Conservation (phyloP, 2,888 invertebrate genomes). For the Parasteatoda lunata region DNA sequence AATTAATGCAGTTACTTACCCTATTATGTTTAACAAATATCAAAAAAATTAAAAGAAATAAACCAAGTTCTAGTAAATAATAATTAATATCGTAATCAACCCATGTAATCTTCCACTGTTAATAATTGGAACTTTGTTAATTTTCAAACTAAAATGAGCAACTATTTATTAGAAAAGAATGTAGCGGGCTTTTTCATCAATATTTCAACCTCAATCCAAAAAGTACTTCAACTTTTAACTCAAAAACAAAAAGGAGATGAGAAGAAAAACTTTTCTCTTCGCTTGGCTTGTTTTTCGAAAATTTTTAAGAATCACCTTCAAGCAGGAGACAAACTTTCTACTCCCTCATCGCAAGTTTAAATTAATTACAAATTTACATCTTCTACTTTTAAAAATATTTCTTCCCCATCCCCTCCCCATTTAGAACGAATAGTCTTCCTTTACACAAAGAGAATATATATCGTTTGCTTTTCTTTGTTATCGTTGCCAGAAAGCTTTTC, state of each 20-base stretch:
- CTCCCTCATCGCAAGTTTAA: background rate
- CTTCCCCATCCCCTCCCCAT: background rate
- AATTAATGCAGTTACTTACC: too few species aligned
- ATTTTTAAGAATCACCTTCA: background rate
- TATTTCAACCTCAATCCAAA: background rate
- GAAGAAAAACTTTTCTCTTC: background rate
- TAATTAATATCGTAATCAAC: too few species aligned
- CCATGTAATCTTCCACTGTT: too few species aligned
- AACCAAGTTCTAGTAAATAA: too few species aligned
- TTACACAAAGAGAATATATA: constrained; percentile 7
- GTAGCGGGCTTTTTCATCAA: constrained; percentile 1
- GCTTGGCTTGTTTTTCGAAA: background rate
- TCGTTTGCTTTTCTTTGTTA: background rate
- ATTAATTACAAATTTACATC: constrained; percentile 5
- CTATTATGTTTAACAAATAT: too few species aligned
- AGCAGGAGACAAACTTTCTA: background rate
- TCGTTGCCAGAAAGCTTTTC: constrained; percentile 31
- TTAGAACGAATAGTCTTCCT: background rate
- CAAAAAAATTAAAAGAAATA: too few species aligned
- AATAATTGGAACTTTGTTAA: background rate
- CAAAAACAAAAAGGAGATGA: background rate
- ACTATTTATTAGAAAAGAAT: background rate
- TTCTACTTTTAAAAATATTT: background rate
- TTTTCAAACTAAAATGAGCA: background rate
- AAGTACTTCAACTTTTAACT: background rate